Percentiles rank a stretch among this genome's conserved stretches.
These are phyloP conservation scores for Brenthis hecate DNA, from an alignment of 2,888 invertebrate species.

Conservation along the genomic window DNA sequence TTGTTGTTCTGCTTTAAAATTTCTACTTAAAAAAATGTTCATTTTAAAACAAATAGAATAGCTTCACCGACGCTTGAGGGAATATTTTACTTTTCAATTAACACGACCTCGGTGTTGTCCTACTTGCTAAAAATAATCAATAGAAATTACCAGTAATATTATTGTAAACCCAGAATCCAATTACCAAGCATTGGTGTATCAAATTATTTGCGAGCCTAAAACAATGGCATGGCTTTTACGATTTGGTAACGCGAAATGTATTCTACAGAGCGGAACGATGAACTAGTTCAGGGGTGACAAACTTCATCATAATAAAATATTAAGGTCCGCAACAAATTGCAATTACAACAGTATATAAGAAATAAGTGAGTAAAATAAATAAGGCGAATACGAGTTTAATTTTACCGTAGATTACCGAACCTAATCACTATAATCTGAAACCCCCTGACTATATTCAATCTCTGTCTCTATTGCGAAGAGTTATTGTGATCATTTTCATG, in stretches of 20 bases:
- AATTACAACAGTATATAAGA: not conserved
- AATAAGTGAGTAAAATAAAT: too few species aligned
- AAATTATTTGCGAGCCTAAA: constrained; percentile 53
- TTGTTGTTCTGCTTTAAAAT: too few species aligned
- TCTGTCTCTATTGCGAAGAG: constrained; percentile 44
- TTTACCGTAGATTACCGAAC: not conserved
- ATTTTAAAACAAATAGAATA: too few species aligned
- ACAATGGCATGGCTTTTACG: constrained; percentile 52
- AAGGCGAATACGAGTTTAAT: too few species aligned
- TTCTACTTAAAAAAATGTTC: too few species aligned
- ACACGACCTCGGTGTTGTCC: not conserved
- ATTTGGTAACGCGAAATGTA: constrained; percentile 52
- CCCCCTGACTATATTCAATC: constrained; percentile 22
- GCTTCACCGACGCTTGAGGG: too few species aligned
- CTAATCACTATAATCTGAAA: not conserved
- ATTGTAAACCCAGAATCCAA: constrained; percentile 38
- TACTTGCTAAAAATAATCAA: constrained; percentile 2
- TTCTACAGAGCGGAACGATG: constrained; percentile 51
- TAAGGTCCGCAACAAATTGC: not conserved
- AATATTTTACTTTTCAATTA: not conserved
- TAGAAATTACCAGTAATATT: constrained; percentile 11
- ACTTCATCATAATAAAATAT: not conserved
- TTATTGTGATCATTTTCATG: constrained; percentile 43
- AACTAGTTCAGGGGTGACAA: constrained; percentile 9
- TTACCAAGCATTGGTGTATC: constrained; percentile 48